Evolutionary conservation across 2,113 vertebrate species (phyloP), one percentile per base, ranked within the genome.

Genomic region (Nestor notabilis): DNA sequence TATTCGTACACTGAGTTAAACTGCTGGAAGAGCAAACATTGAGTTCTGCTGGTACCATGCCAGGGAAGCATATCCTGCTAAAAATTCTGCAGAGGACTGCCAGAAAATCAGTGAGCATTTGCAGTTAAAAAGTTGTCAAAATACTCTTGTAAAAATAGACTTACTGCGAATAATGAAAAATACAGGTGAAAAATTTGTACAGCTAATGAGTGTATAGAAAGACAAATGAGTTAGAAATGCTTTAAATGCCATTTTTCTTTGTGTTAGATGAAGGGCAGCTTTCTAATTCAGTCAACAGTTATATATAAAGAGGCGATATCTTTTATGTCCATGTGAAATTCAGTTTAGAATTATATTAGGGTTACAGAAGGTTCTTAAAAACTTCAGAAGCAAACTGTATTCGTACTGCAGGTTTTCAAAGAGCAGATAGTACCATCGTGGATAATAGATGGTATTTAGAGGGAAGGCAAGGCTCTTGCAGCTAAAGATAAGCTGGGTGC

Each of bases 81-180:
- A 91, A 92, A 80, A 69, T 87, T 92, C 84, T 94, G 52, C 47
- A 87, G 74, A 89, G 43, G 33, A 58, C 60, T 97, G 79, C 35
- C 86, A 95, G 82, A 87, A 94, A 96, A 93, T 91, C 86, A 92
- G 77, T 2, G 3, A 95, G 47, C 52, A 41, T 92, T 92, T 96
- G 92, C 80, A 84, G 80, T 81, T 93, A 87, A 87, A 93, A 95
- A 87, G 72, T 94, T 97, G 97, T 93, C 92, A 97, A 92, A 95
- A 96, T 92, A 84, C 43, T 83, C 85, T 25, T 93, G 39, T 82
- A 93, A 96, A 96, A 94, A 97, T 95, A 93, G 86, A 71, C 60
- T 83, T 77, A 41, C 66, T 81, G 72, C 78, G 90, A 96, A 47
- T 93, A 95, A 96, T 93, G 68, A 82, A 87, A 96, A 88, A 90